A percentile compares a stretch with the other conserved stretches of the same genome.
These are phyloP conservation scores for Papilio polytes DNA, from an alignment of 1,140 invertebrate species.

Conservation along the genomic window DNA sequence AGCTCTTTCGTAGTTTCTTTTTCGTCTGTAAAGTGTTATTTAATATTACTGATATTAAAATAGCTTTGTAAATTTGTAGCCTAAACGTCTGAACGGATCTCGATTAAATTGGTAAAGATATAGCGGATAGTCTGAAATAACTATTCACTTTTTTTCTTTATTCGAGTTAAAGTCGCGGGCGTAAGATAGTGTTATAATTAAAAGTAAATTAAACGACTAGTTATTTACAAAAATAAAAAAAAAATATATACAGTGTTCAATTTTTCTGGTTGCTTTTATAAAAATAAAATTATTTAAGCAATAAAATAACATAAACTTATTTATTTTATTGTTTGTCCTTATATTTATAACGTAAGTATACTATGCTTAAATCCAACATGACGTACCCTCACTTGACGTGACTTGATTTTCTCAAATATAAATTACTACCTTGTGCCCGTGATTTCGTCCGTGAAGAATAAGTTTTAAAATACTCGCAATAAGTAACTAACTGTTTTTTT, in stretches of 20 bases:
- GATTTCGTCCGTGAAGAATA: not conserved
- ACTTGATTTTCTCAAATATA: constrained; percentile 18
- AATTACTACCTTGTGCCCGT: not conserved
- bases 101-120: too few relatives aligned
- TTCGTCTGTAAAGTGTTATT: not conserved
- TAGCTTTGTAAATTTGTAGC: too few relatives aligned
- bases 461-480: not conserved
- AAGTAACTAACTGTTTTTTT: too few relatives aligned
- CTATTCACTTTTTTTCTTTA: too few relatives aligned
- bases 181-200: not conserved
- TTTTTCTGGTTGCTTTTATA: too few relatives aligned
- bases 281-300: not conserved
- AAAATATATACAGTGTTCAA: too few relatives aligned
- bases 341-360: not conserved
- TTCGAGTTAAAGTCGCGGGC: too few relatives aligned
- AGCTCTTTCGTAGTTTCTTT: not conserved
- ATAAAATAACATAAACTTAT: not conserved
- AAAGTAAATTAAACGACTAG: not conserved
- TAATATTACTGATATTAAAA: not conserved
- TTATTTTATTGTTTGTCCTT: not conserved
- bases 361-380: not conserved
- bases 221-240: too few relatives aligned
- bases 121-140: too few relatives aligned
- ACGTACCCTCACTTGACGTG: constrained; percentile 17
- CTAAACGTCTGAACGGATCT: too few relatives aligned